These are phyloP conservation scores for Sebastes baramenuke DNA, from an alignment of 2,797 vertebrate species.

Conservation along the genomic window DNA sequence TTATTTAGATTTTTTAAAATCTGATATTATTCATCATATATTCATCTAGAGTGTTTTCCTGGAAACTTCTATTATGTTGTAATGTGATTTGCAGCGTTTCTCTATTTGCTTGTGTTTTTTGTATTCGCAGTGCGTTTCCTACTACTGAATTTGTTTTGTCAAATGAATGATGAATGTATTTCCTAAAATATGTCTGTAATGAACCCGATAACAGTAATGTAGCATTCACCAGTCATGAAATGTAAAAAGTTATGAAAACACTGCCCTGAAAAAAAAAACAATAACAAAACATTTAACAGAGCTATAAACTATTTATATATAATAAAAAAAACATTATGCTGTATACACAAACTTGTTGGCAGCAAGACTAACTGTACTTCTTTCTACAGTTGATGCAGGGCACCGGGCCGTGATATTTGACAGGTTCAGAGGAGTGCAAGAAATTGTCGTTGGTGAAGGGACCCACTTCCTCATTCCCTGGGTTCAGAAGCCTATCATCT, in stretches of 20 bases:
- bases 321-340: not conserved
- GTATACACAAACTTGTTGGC: not conserved
- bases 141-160: not conserved
- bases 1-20: not conserved
- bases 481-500: slow-evolving; percentile 97
- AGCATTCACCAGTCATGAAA: not conserved
- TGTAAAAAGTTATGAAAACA: not conserved
- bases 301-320: too few relatives aligned
- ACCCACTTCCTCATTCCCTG: slow-evolving; percentile 97
- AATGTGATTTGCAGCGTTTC: not conserved
- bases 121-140: not conserved
- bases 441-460: slow-evolving; percentile 90
- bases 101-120: not conserved
- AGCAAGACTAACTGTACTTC: not conserved
- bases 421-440: slow-evolving; percentile 92
- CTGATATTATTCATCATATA: not conserved
- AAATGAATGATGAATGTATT: not conserved
- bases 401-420: slow-evolving; percentile 97
- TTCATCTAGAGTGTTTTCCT: not conserved
- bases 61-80: not conserved
- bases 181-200: not conserved
- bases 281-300: not conserved
- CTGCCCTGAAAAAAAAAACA: not conserved
- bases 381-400: slow-evolving; percentile 90
- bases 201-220: not conserved